Evolutionary conservation across 2,797 vertebrate genomes (phyloP), one percentile per base, ranked within the genome.

Genomic region (Loriculus beryllinus): DNA sequence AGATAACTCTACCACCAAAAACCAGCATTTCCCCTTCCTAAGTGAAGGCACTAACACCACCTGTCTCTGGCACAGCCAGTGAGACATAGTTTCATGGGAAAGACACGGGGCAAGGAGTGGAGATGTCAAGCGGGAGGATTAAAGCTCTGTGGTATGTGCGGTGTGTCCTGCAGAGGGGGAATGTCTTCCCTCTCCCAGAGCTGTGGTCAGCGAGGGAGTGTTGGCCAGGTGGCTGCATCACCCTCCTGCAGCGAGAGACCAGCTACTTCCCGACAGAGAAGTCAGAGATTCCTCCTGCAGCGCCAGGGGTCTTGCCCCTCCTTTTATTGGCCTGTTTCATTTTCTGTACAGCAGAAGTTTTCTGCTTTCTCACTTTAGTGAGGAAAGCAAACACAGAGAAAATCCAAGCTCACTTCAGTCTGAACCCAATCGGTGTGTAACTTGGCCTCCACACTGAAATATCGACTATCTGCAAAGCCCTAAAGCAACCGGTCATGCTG

Each of bases 51-150:
- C 2, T 21, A 31, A 22, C 18, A 39, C 11, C n/a, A 54, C 11
- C 18, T 0, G 0, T 35, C 54, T 3, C 60, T 3, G 1, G 17
- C 33, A 57, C 0, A 0, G 22, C 21, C 9, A 7, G 12, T 56
- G 33, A 65, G 49, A 56, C 0, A 0, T 0, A 0, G 12, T 29
- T 29, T 49, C 54, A 33, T 22, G 20, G n/a, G 4, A 9, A 2
- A 70, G n/a, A 65, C 23, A 42, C 0, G 1, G 29, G 29, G 8
- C 23, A 56, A 82, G 40, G 11, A 74, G 14, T 4, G 22, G 40
- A 65, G 26, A 56, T 23, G 17, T 23, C 29, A 60, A 67, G 68
- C 31, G 23, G 68, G 22, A 62, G 10, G 10, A 72, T 22, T 63
- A 26, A 78, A 71, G 31, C 15, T 14, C 29, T 76, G 37, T 37